phyloP scores from a whole-genome alignment of 2,797 vertebrate species.

The Sebastes taczanowskii region DNA sequence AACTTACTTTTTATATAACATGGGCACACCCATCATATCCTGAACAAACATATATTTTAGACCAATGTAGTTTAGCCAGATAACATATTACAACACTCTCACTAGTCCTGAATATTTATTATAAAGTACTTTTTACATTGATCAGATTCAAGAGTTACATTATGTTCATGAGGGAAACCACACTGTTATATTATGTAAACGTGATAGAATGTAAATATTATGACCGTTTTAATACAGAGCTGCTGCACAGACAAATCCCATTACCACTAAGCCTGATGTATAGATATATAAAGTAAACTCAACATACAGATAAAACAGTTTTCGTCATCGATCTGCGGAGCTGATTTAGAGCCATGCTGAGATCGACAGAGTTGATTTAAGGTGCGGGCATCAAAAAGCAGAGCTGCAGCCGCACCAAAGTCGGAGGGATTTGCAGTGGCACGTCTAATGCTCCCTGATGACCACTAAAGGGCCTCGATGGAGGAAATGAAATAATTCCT shows the following conservation, averaged over 20 bases:
- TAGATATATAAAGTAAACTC: slow-evolving; percentile 3
- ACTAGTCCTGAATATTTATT: neutral
- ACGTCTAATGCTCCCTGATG: slow-evolving; percentile 66
- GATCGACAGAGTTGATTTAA: slow-evolving; percentile 34
- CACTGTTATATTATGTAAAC: neutral
- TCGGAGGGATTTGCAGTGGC: slow-evolving; percentile 60
- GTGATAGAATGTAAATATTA: neutral
- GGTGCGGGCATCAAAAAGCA: slow-evolving; percentile 35
- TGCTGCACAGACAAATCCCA: neutral
- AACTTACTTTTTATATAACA: neutral
- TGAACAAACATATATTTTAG: neutral
- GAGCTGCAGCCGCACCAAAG: slow-evolving; percentile 42
- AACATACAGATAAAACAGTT: slow-evolving; percentile 37
- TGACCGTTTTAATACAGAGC: neutral
- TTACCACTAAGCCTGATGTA: neutral
- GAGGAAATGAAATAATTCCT: slow-evolving; percentile 75
- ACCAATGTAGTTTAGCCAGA: neutral
- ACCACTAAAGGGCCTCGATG: slow-evolving; percentile 68
- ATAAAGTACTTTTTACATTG: neutral
- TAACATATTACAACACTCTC: neutral
- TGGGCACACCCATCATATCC: neutral
- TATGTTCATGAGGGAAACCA: neutral
- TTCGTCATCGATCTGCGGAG: slow-evolving; percentile 32
- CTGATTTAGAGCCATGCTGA: neutral
- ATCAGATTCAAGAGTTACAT: neutral